phyloP scores from a whole-genome alignment of 2,888 invertebrate species.

The Chloroclystis v-ata region DNA sequence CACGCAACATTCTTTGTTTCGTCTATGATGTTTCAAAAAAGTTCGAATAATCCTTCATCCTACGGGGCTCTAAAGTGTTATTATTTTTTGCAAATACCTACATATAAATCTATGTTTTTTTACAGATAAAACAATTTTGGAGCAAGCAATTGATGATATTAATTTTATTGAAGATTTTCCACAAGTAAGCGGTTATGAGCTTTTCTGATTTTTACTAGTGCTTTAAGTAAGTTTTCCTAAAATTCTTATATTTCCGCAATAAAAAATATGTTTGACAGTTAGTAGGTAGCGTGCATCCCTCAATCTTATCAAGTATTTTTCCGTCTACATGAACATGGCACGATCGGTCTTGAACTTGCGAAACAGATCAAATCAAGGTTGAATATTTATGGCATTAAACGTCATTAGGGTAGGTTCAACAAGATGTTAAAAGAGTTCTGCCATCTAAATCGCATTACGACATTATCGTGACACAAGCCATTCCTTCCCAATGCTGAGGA shows the following conservation, averaged over 20 bases:
- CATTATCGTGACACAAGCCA: constrained; percentile 60
- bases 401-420: constrained; percentile 60
- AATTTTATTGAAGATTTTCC: constrained; percentile 78
- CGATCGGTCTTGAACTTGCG: constrained; percentile 52
- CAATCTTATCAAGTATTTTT: constrained; percentile 21
- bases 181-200: constrained; percentile 58
- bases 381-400: constrained; percentile 40
- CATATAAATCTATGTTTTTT: constrained; percentile 33
- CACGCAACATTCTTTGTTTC: constrained; percentile 46
- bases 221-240: too few relatives aligned
- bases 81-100: too few relatives aligned
- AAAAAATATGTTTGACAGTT: not conserved
- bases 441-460: constrained; percentile 62
- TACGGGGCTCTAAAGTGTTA: too few relatives aligned
- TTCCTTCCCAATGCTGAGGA: constrained; percentile 58
- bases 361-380: constrained; percentile 46
- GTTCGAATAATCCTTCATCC: too few relatives aligned
- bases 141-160: constrained; percentile 80
- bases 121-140: constrained; percentile 83
- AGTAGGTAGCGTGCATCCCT: constrained; percentile 6
- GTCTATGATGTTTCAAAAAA: too few relatives aligned
- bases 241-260: too few relatives aligned
- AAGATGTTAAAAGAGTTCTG: constrained; percentile 58
- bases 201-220: not conserved
- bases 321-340: constrained; percentile 11